Evolutionary conservation across 2,113 vertebrate species (phyloP), one percentile per base, ranked within the genome.

Genomic region (Poeciliopsis occidentalis): DNA sequence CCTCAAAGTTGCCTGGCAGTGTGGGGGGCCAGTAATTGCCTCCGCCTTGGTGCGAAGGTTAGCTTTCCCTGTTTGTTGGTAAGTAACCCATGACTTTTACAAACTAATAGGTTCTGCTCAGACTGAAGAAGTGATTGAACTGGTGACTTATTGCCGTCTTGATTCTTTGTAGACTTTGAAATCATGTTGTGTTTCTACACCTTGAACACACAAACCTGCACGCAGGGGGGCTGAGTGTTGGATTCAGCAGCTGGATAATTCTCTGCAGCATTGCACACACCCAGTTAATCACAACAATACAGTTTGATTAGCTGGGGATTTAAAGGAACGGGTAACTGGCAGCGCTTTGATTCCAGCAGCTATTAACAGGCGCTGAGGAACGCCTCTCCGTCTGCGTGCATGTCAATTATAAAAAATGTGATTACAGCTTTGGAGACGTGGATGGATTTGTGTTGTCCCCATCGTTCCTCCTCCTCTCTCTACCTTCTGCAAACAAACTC

Each of bases 321-420:
- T 73, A 65, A 75, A 82, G 76, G 80, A 81, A 76, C 75, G 5
- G 71, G 72, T 67, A 83, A 68, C 80, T 72, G 34, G 64, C 83
- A 71, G 79, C 64, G 64, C 61, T 76, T 81, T 87, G 87, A 79
- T 81, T 81, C 65, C 47, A 67, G 77, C 78, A 47, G 80, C 82
- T 86, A 82, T 89, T 92, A 88, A 79, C 73, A 29, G 30, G 81
- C 81, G 44, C 17, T 47, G 17, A 47, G 44, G 44, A 47, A 57
- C 27, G 19, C 87, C 87, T 8, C 60, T 67, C 83, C 86, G 88
- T 90, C 85, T 83, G 44, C 44, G 4, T 47, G 44, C 44, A 47
- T 19, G 77, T 89, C 92, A 88, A 87, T 92, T 90, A 86, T 79
- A 81, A 89, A 89, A 88, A 87, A 90, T 85, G 75, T 54, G 79